Base-by-base conservation (phyloP, 2,797 vertebrate genomes). In the Sebastes matsubarae region DNA sequence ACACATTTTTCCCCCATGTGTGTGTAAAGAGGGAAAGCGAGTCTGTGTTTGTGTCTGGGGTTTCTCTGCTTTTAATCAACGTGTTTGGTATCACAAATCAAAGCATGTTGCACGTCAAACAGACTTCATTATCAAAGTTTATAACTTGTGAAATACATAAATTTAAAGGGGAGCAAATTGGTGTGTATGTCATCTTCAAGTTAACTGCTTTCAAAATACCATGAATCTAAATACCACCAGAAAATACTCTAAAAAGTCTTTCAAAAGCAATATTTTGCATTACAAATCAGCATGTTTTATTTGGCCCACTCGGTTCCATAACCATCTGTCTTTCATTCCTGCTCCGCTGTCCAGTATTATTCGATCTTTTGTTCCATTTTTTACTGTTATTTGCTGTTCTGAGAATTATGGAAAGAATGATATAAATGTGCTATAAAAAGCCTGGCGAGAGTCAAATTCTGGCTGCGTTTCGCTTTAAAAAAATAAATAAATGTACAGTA, bases 311-410 rank as follows among this genome's bases (percentile, higher is more conserved):
- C 38, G 3, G 34, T 22, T 80, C 63, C 46, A 50, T 2, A 29
- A 50, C 68, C 89, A 90, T 86, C 91, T 91, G 91, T 86, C 25
- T 87, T 80, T 84, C 50, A 88, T 91, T 88, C 29, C 4, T 12
- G 2, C 68, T 1, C 64, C 34, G 34, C 10, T 77, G 46, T 72
- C 75, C 70, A 20, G 59, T 75, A 72, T 85, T 81, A 72, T 80
- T 87, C 29, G 50, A 20, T 77, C 68, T 80, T 87, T 88, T 79
- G 75, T 84, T 87, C 67, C 63, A 29, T 83, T 79, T 79, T 78
- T 85, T 69, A 75, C 58, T 46, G 36, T 79, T 81, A 76, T 84
- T 83, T 87, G 65, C 73, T 80, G 24, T 70, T 88, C 68, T 60
- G 24, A 85, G 77, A 82, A 75, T 87, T 75, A 68, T 82, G 83